Evolutionary conservation across 2,113 vertebrate genomes (phyloP), one percentile per base, ranked within the genome.

Genomic region (Lipotes vexillifer): DNA sequence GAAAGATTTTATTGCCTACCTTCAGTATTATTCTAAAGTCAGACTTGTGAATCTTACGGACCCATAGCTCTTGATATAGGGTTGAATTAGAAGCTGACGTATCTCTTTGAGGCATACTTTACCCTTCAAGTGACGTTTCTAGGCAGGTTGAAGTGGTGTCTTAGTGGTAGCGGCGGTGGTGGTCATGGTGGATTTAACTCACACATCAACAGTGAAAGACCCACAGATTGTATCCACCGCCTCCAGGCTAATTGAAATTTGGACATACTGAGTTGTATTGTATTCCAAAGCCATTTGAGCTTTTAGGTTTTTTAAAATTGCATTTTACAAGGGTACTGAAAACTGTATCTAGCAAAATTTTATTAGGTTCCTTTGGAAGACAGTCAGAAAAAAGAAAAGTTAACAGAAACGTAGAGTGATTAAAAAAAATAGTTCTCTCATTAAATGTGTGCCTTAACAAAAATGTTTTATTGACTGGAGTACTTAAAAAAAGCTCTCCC

Each of bases 351-450:
- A 36, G 18, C n/a, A 20, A 23, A 55, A 90, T 97, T 93, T 69
- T 41, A 61, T 95, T 63, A 75, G 25, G 83, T 90, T 92, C 44
- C 61, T 93, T 88, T 94, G 55, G 93, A 72, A 77, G 74, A 38
- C 25, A 13, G 8, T 8, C 49, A n/a, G 82, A 77, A 87, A 80
- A 80, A 82, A 68, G 29, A 57, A 69, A 96, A 59, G 29, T 71
- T 71, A 77, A 17, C 36, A 46, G 38, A 88, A 96, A 41, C 12
- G 1, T 15, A 33, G 21, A 88, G 15, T 85, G 41, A 20, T 82
- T 82, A 5, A 59, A 82, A 95, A 29, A 23, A 78, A 78, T 78
- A 84, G 71, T 91, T 69, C 8, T 88, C 20, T 81, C 23, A 84
- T 84, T 75, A 46, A 78, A 29, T 63, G 4, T 78, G 5, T 85